Evolutionary conservation across 2,797 vertebrate species (phyloP).

Genomic region (Bovichtus diacanthus): DNA sequence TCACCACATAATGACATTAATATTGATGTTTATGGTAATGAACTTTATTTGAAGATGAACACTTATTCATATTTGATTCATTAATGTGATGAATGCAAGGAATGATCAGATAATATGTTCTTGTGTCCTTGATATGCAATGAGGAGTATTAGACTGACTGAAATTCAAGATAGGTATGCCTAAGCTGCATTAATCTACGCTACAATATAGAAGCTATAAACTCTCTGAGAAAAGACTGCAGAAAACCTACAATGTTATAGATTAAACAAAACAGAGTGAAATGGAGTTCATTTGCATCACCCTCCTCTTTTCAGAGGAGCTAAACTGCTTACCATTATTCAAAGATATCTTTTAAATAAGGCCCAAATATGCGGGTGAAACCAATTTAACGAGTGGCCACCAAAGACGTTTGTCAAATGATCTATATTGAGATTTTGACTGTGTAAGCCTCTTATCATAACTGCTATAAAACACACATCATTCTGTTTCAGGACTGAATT

Average conservation of each 20-base stretch:
- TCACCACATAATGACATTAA: conserved; percentile 80
- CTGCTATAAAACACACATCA: conserved; percentile 87
- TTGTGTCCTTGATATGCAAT: conserved; percentile 82
- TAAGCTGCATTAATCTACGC: conserved; percentile 78
- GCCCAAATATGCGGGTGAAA: conserved; percentile 88
- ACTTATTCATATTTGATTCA: conserved; percentile 86
- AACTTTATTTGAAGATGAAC: conserved; percentile 73
- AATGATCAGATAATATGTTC: conserved; percentile 82
- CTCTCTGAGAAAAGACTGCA: conserved; percentile 63
- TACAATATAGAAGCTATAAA: conserved; percentile 78
- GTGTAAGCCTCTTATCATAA: conserved; percentile 89
- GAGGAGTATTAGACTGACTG: conserved; percentile 75
- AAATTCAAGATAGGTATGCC: conserved; percentile 77
- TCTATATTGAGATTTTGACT: conserved; percentile 87
- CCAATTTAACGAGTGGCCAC: conserved; percentile 89
- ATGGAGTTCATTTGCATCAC: conserved; percentile 87
- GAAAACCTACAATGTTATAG: conserved; percentile 78
- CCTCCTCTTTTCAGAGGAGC: conserved; percentile 83
- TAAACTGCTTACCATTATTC: conserved; percentile 89
- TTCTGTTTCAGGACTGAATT: conserved; percentile 86
- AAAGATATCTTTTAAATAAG: conserved; percentile 88
- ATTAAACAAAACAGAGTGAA: conserved; percentile 86
- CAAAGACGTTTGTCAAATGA: conserved; percentile 88
- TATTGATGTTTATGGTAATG: conserved; percentile 87
- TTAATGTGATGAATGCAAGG: conserved; percentile 87